Evolutionary conservation across 2,888 invertebrate genomes (phyloP).

Genomic region (Papilio demoleus): DNA sequence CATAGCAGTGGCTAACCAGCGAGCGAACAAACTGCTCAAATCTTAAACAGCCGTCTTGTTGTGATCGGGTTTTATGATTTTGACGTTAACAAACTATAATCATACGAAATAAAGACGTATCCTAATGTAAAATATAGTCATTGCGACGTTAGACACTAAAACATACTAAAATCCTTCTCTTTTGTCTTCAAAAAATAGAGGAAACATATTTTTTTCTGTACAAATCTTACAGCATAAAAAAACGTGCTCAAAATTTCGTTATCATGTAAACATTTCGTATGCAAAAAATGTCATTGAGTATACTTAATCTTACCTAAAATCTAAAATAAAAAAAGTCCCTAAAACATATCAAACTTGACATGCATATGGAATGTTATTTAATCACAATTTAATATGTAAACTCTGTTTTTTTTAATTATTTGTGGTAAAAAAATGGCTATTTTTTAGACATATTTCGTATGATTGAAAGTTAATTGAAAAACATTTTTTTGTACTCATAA

Average conservation of each 20-base stretch:
- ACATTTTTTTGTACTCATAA: not conserved
- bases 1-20: slow-evolving; percentile 95
- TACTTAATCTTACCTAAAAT: not conserved
- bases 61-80: slow-evolving; percentile 22
- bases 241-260: not conserved
- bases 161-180: not conserved
- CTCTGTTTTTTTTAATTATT: too few species aligned
- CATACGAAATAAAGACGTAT: not conserved
- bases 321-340: not conserved
- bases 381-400: too few species aligned
- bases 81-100: slow-evolving; percentile 29
- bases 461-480: not conserved
- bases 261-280: not conserved
- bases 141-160: not conserved
- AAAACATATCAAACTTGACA: not conserved
- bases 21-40: slow-evolving; percentile 94
- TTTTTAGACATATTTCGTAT: not conserved
- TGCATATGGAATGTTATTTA: slow-evolving; percentile 1
- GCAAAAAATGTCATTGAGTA: not conserved
- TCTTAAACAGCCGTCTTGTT: slow-evolving; percentile 67
- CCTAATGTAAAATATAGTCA: not conserved
- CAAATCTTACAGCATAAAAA: not conserved
- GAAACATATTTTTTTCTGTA: not conserved
- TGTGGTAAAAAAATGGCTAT: too few species aligned
- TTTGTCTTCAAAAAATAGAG: not conserved